Evolutionary conservation across 2,888 invertebrate genomes (phyloP).

Genomic region (Agriopis marginaria): DNA sequence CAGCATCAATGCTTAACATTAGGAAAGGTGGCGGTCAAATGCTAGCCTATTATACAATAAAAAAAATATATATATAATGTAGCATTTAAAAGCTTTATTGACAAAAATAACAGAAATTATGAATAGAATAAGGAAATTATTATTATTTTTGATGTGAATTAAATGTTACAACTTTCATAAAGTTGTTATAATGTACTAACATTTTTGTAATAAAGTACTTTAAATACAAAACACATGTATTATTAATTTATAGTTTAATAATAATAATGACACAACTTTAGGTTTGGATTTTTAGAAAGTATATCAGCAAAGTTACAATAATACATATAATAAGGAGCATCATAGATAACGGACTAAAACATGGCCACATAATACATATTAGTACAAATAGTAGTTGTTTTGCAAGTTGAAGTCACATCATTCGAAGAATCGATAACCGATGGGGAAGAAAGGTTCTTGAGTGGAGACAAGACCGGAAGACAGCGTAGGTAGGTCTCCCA

Average conservation of each 20-base stretch:
- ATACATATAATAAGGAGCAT: background rate
- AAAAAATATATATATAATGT: conserved; percentile 7
- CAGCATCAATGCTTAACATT: too few relatives aligned
- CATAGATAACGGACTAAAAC: background rate
- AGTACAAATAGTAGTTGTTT: too few relatives aligned
- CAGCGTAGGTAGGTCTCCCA: too few relatives aligned
- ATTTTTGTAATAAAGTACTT: conserved; percentile 57
- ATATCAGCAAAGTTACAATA: background rate
- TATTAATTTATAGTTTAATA: background rate
- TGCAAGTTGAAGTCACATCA: too few relatives aligned
- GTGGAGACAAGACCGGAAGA: too few relatives aligned
- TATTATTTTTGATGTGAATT: conserved; percentile 67
- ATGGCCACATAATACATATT: too few relatives aligned
- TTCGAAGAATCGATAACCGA: too few relatives aligned
- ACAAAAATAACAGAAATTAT: conserved; percentile 48
- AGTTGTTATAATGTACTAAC: conserved; percentile 72
- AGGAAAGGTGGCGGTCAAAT: too few relatives aligned
- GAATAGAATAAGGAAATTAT: conserved; percentile 46
- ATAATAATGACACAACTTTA: background rate
- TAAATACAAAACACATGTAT: conserved; percentile 16
- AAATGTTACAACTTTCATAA: conserved; percentile 70
- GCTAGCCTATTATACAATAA: too few relatives aligned
- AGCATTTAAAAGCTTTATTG: conserved; percentile 45
- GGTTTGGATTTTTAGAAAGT: background rate
- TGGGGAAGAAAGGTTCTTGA: too few relatives aligned